Evolutionary conservation across 2,888 invertebrate genomes (phyloP), one percentile per base, ranked within the genome.

Genomic region (Thymelicus sylvestris): DNA sequence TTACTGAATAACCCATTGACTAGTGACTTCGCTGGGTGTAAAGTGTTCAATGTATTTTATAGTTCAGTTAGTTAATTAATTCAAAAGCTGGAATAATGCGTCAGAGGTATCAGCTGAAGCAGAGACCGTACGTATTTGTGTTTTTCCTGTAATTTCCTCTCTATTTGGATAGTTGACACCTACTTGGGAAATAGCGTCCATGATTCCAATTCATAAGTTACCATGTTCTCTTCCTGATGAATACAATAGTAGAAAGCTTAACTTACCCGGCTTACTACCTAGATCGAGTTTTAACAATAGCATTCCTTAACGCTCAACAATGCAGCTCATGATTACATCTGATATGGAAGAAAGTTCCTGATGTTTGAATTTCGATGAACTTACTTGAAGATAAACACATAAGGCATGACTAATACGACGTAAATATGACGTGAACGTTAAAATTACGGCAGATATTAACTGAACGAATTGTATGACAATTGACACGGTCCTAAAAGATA

Each of bases 61-160:
- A 38, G 55, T 57, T 57, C n/a, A 50, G 7, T 47, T 72, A 31
- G 31, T 31, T 31, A 1, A 31, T 1, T 31, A 31, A 31, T 31
- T 31, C 10, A 38, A 65, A 67, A 67, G 75, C 61, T 77, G 68
- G 73, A 84, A 87, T 75, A 76, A 93, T 93, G 93, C 92, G 93
- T 81, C 93, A 93, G 84, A 85, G 92, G 80, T 93, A 93, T 83
- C 93, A 93, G 84, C 85, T 93, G 82, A 92, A 93, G 84, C 93
- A 93, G 78, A 88, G 87, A 86, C 86, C 89, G 93, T 93, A 93
- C 79, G 93, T 93, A 92, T 88, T 79, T 69, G 75, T 78, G 79
- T 70, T 66, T 65, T 52, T 52, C 12, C 44, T 44, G 2, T 44
- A 44, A 12, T 44, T 44, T 44, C 2, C 44, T 44, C 44, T 44